phyloP scores from a whole-genome alignment of 2,113 vertebrate species.

The Synodontis membranacea region DNA sequence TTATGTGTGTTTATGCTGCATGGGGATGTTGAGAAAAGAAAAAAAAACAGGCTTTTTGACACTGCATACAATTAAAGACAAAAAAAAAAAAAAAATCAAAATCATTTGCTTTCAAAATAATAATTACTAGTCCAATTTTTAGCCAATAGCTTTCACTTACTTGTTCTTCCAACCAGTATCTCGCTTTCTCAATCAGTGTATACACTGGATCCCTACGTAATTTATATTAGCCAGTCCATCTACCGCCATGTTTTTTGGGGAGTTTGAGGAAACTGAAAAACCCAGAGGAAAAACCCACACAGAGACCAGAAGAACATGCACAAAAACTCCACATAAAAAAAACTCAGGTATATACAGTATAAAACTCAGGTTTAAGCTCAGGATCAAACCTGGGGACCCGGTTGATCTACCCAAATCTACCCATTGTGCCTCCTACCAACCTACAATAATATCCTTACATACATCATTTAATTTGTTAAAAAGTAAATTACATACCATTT shows the following conservation, averaged over 20 bases:
- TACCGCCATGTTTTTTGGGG: too few species aligned
- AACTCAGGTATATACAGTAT: neutral
- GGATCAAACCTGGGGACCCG: neutral
- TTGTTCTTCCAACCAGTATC: neutral
- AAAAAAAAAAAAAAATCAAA: neutral
- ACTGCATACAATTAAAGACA: neutral
- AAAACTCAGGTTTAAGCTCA: neutral
- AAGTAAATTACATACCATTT: neutral
- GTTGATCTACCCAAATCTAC: neutral
- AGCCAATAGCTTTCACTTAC: neutral
- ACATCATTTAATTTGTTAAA: neutral
- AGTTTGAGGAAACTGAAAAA: too few species aligned
- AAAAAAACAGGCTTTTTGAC: neutral
- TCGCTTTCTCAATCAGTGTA: neutral
- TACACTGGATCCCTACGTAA: too few species aligned
- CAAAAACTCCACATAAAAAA: neutral
- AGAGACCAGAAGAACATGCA: too few species aligned
- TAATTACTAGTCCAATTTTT: too few species aligned
- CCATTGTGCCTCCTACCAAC: neutral
- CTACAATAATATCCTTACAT: neutral
- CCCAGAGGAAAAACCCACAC: too few species aligned
- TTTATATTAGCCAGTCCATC: too few species aligned
- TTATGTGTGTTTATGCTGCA: neutral
- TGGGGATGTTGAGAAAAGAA: neutral
- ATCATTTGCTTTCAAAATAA: too few species aligned